These are phyloP conservation scores for Uria aalge DNA, from an alignment of 2,113 vertebrate species.

Conservation along the genomic window DNA sequence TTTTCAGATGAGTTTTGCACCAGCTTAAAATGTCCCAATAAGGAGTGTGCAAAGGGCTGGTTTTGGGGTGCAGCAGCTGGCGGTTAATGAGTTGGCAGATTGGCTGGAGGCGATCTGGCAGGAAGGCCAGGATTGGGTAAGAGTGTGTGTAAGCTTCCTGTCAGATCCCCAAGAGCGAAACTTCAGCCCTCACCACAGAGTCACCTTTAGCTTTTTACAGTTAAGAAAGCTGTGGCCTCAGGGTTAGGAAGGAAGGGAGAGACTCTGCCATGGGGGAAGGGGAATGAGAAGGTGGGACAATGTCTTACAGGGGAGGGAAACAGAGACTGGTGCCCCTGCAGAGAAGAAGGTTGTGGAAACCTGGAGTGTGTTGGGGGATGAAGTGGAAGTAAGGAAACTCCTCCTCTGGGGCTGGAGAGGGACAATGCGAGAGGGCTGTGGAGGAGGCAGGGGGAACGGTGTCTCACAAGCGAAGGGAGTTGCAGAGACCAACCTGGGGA, in stretches of 20 bases:
- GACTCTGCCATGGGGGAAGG: not conserved
- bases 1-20: not conserved
- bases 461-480: not conserved
- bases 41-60: conserved; percentile 1
- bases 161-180: conserved; percentile 21
- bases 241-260: not conserved
- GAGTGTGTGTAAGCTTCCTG: conserved; percentile 73
- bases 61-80: conserved; percentile 33
- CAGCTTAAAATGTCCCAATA: conserved; percentile 29
- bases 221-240: conserved; percentile 12
- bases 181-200: conserved; percentile 55
- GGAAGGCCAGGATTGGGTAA: conserved; percentile 72
- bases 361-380: fast-evolving
- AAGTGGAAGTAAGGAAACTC: fast-evolving
- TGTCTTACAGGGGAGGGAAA: not conserved
- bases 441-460: not conserved
- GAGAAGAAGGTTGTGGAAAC: not conserved
- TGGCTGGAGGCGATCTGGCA: conserved; percentile 29
- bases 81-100: conserved; percentile 63
- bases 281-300: not conserved
- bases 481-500: not conserved
- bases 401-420: not conserved
- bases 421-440: not conserved
- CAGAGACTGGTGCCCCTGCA: not conserved
- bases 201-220: conserved; percentile 29